Base-by-base conservation (phyloP, 2,113 vertebrate species). In the Synodontis membranacea region DNA sequence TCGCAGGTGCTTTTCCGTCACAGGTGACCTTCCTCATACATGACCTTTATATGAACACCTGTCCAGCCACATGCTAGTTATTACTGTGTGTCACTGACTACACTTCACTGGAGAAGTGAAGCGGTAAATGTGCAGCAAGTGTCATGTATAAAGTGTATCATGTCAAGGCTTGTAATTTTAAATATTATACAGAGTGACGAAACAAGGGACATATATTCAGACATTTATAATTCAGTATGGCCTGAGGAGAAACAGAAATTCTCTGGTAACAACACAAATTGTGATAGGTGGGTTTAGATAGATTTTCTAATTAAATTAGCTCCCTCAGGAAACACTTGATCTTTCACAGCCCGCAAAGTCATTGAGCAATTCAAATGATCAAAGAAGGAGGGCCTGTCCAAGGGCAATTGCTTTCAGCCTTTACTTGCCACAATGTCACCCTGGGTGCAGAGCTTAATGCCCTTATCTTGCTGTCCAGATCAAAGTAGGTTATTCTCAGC, bases 341-440 rank as follows among this genome's bases (percentile, higher is more conserved):
- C 88, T 91, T 91, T 93, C 78, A 88, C 68, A 72, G 70, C 70
- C 87, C 83, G 80, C 83, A 82, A 91, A 93, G 90, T 92, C 89
- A 91, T 92, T 87, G 88, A 87, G 86, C 64, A 56, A 90, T 84
- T 89, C 84, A 89, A 91, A 92, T 88, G 85, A 90, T 86, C 28
- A 10, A 70, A 64, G 60, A 80, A 37, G 56, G 66, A 81, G 52
- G 7, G 21, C 52, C 58, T 78, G 23, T 86, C 80, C 39, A 62
- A 48, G 80, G 86, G 75, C 60, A 39, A 89, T 88, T 75, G 72
- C 66, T 89, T 91, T 91, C 75, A 83, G 85, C 88, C 83, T 89
- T 80, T 12, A 64, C 84, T 79, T 88, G 74, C 82, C 80, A 72
- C 83, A 83, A 23, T n/a, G 74, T 81, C 75, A 84, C 80, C 23